These are phyloP conservation scores for Gallinago undulata DNA, from an alignment of 2,113 vertebrate species.

Conservation along the genomic window DNA sequence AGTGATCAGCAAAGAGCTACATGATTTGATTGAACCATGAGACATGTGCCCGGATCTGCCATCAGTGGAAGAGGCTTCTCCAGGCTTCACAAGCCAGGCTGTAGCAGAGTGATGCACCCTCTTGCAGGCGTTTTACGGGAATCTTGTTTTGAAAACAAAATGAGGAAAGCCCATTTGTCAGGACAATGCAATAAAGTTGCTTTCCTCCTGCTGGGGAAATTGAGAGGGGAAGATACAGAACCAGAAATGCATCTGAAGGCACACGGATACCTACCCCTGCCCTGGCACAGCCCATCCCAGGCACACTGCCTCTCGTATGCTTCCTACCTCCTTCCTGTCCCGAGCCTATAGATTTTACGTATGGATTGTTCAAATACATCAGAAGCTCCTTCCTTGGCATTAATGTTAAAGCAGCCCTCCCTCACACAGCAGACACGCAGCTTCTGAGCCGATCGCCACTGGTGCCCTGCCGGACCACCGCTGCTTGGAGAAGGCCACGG, in stretches of 20 bases:
- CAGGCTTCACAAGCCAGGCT: not conserved
- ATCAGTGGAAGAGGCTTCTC: not conserved
- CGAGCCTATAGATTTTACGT: rapidly evolving
- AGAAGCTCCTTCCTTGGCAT: not conserved
- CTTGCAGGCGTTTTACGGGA: not conserved
- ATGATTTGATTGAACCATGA: rapidly evolving
- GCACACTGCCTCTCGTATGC: not conserved
- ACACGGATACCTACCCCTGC: rapidly evolving
- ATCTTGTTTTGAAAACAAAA: not conserved
- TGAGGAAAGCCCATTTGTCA: not conserved
- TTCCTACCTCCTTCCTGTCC: not conserved
- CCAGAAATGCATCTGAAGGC: not conserved
- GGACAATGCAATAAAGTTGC: not conserved
- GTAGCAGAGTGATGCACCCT: not conserved
- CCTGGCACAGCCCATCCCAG: not conserved
- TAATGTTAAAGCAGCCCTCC: not conserved
- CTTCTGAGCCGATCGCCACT: not conserved
- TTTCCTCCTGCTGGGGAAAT: not conserved
- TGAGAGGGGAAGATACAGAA: not conserved
- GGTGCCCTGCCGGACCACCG: not conserved
- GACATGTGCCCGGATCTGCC: not conserved
- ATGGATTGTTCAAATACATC: too few species aligned
- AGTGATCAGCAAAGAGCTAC: not conserved
- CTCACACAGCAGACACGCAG: not conserved
- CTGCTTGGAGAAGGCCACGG: rapidly evolving